A percentile compares a stretch with the other conserved stretches of the same genome.
Conservation (phyloP, 1,140 invertebrate species). For the Pollicipes pollicipes region DNA sequence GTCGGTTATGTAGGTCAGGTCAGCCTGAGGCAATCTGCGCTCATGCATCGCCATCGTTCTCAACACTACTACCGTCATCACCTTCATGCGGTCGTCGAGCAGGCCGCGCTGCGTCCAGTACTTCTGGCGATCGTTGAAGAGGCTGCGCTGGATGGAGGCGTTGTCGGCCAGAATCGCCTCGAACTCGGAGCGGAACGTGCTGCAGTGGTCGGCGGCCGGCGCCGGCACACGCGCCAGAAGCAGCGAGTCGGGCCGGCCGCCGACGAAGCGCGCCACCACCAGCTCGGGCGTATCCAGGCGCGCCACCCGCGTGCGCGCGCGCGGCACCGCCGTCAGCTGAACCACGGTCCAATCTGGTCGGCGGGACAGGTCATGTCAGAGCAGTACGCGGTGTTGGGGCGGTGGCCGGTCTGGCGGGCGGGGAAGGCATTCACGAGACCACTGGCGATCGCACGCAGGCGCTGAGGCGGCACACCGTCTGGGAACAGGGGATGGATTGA, state of each 20-base stretch:
- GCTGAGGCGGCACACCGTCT: no score
- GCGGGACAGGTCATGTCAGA: no score
- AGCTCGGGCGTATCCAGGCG: background rate
- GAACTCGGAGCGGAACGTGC: background rate
- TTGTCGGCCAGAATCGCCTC: conserved; percentile 3
- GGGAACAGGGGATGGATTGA: no score
- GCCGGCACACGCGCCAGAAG: background rate
- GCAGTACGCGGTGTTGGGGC: no score
- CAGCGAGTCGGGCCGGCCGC: background rate
- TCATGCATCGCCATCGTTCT: no score
- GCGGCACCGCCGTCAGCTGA: background rate
- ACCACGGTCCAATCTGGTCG: background rate
- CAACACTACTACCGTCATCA: background rate
- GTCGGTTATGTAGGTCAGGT: no score
- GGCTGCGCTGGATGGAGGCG: conserved; percentile 5
- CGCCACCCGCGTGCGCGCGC: background rate
- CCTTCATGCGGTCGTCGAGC: background rate
- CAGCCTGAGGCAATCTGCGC: no score
- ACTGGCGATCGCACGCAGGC: no score
- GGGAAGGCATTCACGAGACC: no score
- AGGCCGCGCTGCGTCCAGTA: conserved; percentile 1
- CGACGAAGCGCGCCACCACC: background rate
- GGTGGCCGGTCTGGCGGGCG: no score
- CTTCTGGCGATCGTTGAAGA: conserved; percentile 7
- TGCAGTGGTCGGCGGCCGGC: background rate